These are phyloP conservation scores for Formica aserva DNA, from an alignment of 2,888 invertebrate genomes.

Conservation along the genomic window DNA sequence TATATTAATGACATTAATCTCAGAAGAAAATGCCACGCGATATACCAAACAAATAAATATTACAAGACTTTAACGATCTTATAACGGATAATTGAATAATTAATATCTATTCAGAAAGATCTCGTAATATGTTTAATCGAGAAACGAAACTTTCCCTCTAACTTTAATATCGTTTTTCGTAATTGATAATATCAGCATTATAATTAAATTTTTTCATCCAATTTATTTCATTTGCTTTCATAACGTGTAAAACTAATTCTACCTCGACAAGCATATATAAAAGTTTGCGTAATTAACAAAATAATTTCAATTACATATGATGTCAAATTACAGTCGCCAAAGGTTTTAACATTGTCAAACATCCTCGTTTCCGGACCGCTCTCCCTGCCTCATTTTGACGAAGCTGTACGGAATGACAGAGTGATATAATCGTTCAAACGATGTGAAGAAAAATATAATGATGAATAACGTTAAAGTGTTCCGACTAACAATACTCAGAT, in stretches of 20 bases:
- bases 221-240: neutral
- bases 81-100: neutral
- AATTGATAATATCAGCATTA: neutral
- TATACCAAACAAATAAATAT: constrained; percentile 6
- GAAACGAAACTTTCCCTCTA: neutral
- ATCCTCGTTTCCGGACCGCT: constrained; percentile 17
- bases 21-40: neutral
- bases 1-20: constrained; percentile 35
- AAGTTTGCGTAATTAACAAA: neutral
- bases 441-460: constrained; percentile 57
- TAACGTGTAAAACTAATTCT: neutral
- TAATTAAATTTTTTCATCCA: neutral
- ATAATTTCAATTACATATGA: neutral
- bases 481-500: constrained; percentile 73
- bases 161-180: neutral
- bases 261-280: neutral
- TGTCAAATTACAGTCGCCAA: constrained; percentile 21
- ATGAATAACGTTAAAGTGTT: constrained; percentile 72
- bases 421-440: constrained; percentile 64
- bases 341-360: neutral
- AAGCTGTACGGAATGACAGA: constrained; percentile 65
- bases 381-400: constrained; percentile 54
- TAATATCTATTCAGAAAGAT: constrained; percentile 13
- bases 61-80: neutral
- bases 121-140: constrained; percentile 28